Conservation (phyloP, 2,113 vertebrate species). For the Budorcas taxicolor region DNA sequence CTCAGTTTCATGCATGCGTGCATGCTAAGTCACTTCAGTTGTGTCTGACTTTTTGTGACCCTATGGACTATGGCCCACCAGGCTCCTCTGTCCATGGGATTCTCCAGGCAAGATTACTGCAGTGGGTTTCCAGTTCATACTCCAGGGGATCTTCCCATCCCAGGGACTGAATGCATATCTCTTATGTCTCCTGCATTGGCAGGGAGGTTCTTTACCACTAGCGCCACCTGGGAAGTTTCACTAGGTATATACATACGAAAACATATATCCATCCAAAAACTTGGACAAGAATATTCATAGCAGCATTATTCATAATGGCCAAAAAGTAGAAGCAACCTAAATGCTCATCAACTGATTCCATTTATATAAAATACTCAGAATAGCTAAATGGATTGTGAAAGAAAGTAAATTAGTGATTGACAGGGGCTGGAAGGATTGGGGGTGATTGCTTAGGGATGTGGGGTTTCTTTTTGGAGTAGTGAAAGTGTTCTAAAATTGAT, state of each 20-base stretch:
- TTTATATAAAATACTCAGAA: background rate
- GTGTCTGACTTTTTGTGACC: background rate
- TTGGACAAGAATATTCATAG: background rate
- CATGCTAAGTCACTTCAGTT: background rate
- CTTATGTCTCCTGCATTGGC: background rate
- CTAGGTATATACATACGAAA: background rate
- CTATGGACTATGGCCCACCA: background rate
- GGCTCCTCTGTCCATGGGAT: background rate
- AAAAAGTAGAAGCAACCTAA: background rate
- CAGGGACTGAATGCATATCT: background rate
- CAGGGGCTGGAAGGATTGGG: background rate
- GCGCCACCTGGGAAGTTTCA: background rate
- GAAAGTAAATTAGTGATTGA: background rate
- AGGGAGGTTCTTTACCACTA: background rate
- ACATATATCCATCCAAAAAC: background rate
- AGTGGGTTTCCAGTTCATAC: background rate
- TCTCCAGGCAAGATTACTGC: background rate
- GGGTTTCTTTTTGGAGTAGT: background rate
- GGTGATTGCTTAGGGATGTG: background rate
- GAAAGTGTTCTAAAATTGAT: conserved; percentile 6
- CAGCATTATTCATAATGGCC: background rate
- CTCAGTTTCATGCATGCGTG: background rate
- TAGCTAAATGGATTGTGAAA: background rate
- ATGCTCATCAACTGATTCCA: background rate
- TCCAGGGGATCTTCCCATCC: background rate